Evolutionary conservation across 2,888 invertebrate species (phyloP), one percentile per base, ranked within the genome.

Genomic region (Parnassius smintheus): DNA sequence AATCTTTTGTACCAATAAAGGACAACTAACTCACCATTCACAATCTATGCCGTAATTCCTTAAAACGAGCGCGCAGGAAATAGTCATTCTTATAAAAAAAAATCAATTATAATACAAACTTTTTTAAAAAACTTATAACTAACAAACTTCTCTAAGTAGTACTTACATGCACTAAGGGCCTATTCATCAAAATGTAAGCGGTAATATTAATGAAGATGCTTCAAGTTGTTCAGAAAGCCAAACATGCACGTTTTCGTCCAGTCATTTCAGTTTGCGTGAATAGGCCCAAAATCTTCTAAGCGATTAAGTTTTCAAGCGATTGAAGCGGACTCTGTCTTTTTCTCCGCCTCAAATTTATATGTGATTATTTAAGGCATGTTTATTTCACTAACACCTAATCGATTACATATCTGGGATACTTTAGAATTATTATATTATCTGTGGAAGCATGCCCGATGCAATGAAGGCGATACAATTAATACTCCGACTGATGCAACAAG

Each of bases 71-170:
- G 91, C 91, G 88, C 91, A 91, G 89, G 89, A 81, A 73, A 75
- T 74, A 82, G 82, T 81, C 83, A 86, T 83, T 83, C 81, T 83
- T 78, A 70, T 69, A 74, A 89, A 86, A 85, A 88, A 85, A 81
- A 79, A 78, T 77, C 85, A 80, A 75, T 84, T 80, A 78, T 79
- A 83, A 83, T 89, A 88, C 82, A 90, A 88, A 90, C 83, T 78
- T 83, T 18, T 85, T 81, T 88, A 88, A 90, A 84, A 90, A 89
- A 89, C 90, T 90, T 90, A 90, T 83, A 61, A 72, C 87, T 88
- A 88, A 81, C 79, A 81, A 86, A 85, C 84, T 82, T 83, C 82
- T 79, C 78, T 78, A 81, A 70, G 73, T 82, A 73, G 76, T 74
- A 80, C 74, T 76, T 73, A 80, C 73, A 76, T 76, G 75, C 77